Percentiles rank a stretch among this genome's conserved stretches.
These are phyloP conservation scores for Ranitomeya variabilis DNA, from an alignment of 2,113 vertebrate species.

Conservation along the genomic window DNA sequence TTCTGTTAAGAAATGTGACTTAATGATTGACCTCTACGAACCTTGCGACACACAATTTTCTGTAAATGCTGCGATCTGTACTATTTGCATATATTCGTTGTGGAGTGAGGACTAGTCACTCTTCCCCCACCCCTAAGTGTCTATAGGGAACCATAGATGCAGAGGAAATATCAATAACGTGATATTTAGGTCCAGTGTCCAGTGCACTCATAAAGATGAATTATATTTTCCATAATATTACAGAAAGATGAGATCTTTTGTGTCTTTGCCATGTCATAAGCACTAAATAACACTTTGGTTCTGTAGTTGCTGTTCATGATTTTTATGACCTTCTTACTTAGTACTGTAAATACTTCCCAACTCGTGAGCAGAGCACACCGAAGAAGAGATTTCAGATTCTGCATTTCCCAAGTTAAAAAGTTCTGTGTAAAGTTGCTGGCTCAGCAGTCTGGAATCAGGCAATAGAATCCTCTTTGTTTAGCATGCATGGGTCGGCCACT, in stretches of 20 bases:
- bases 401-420: constrained; percentile 70
- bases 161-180: not conserved
- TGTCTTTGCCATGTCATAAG: not conserved
- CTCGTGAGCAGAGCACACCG: constrained; percentile 2
- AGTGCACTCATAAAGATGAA: not conserved
- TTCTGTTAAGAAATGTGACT: no score
- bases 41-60: no score
- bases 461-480: constrained; percentile 71
- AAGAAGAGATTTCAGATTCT: constrained; percentile 65
- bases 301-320: not conserved
- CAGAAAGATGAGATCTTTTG: not conserved
- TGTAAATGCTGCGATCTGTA: no score
- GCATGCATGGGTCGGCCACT: constrained; percentile 53
- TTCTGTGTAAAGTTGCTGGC: constrained; percentile 65
- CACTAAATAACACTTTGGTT: not conserved
- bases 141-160: not conserved
- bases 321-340: constrained; percentile 41
- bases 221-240: not conserved
- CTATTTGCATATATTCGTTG: no score
- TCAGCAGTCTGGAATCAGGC: constrained; percentile 69
- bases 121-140: not conserved
- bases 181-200: not conserved
- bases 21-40: no score
- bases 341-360: constrained; percentile 25
- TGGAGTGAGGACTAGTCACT: no score